phyloP scores from a whole-genome alignment of 2,888 invertebrate genomes.

The Morpho achilles region DNA sequence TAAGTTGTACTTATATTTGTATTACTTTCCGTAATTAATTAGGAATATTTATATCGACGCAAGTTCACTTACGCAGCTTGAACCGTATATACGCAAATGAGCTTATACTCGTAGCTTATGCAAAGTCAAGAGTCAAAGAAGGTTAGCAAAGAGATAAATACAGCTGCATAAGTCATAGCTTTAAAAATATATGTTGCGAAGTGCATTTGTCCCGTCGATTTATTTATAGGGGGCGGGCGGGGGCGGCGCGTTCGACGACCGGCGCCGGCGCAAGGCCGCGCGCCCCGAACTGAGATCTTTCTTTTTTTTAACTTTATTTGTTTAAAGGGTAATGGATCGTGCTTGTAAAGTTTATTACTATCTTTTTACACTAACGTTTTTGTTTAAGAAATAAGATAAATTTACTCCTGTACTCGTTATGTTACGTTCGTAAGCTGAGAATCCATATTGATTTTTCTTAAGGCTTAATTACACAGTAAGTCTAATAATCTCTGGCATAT shows the following conservation, averaged over 20 bases:
- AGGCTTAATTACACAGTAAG: too few species aligned
- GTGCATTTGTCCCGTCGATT: conserved; percentile 59
- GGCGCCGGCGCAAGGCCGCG: conserved; percentile 33
- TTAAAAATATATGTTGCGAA: conserved; percentile 49
- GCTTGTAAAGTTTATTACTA: conserved; percentile 5
- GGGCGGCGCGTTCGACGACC: conserved; percentile 34
- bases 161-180: conserved; percentile 48
- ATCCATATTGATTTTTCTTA: too few species aligned
- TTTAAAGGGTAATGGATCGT: conserved; percentile 5
- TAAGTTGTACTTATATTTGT: too few species aligned
- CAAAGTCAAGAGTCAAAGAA: conserved; percentile 1
- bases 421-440: too few species aligned
- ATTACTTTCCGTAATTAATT: too few species aligned
- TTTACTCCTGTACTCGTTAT: too few species aligned
- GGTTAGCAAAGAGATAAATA: conserved; percentile 31
- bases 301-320: conserved; percentile 10
- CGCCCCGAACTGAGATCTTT: conserved; percentile 22
- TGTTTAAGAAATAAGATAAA: not conserved
- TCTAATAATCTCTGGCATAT: too few species aligned
- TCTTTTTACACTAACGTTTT: not conserved
- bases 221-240: conserved; percentile 58
- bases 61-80: not conserved
- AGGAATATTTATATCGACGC: not conserved
- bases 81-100: too few species aligned
- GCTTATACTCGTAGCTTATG: too few species aligned